Conservation (phyloP, 2,113 vertebrate species). For the Micronisus gabar region DNA sequence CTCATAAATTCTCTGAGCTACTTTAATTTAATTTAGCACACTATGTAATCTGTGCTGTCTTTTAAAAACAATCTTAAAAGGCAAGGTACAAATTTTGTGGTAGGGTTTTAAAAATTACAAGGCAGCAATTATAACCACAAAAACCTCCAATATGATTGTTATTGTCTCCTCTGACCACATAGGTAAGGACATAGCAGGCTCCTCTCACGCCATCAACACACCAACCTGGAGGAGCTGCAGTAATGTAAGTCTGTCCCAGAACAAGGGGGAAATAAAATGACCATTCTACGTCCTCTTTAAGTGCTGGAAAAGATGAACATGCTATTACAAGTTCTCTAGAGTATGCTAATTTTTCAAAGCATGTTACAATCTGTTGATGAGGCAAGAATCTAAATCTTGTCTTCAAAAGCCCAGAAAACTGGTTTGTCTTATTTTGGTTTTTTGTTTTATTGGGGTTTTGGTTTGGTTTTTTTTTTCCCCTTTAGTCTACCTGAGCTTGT, state of each 20-base stretch:
- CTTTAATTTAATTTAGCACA: background rate
- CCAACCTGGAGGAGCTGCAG: background rate
- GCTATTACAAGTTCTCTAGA: background rate
- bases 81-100: background rate
- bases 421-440: background rate
- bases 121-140: background rate
- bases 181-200: background rate
- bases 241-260: background rate
- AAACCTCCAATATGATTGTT: background rate
- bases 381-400: background rate
- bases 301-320: background rate
- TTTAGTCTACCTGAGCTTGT: background rate
- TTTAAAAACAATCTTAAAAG: background rate
- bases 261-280: background rate
- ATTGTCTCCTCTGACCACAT: background rate
- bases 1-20: background rate
- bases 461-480: background rate
- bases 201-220: background rate
- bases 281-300: background rate
- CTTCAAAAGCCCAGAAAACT: background rate
- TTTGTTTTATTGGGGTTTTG: background rate
- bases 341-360: background rate
- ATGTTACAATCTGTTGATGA: background rate
- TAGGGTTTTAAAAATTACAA: background rate
- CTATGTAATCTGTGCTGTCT: background rate